These are phyloP conservation scores for Melitaea athalia DNA, from an alignment of 2,888 invertebrate genomes.

Conservation along the genomic window DNA sequence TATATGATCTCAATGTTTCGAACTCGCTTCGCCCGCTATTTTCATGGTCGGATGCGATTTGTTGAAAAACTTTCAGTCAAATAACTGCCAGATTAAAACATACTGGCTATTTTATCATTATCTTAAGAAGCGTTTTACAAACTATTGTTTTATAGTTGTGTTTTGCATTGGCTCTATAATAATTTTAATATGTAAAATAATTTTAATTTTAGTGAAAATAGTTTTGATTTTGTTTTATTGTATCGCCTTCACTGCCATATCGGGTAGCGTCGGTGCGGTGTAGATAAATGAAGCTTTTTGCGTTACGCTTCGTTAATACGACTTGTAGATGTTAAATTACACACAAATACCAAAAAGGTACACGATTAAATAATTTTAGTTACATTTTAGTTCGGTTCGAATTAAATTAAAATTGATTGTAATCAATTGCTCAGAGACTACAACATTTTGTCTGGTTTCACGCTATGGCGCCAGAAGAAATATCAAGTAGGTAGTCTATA, in stretches of 20 bases:
- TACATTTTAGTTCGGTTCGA: constrained; percentile 27
- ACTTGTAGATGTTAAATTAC: constrained; percentile 28
- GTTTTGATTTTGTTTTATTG: constrained; percentile 13
- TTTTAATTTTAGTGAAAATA: constrained; percentile 23
- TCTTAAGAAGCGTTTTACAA: constrained; percentile 9
- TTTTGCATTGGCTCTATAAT: constrained; percentile 21
- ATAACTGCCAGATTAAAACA: constrained; percentile 19
- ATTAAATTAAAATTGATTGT: constrained; percentile 23
- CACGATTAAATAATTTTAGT: constrained; percentile 29
- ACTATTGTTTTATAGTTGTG: neutral
- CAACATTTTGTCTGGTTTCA: constrained; percentile 12
- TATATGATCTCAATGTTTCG: constrained; percentile 44
- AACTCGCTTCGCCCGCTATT: constrained; percentile 24
- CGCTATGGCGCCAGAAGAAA: neutral
- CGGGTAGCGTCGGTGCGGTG: constrained; percentile 6
- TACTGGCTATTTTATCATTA: constrained; percentile 17
- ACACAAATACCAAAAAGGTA: constrained; percentile 37
- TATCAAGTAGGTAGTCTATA: constrained; percentile 12
- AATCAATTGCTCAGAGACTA: constrained; percentile 33
- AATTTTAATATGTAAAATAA: constrained; percentile 12
- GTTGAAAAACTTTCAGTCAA: constrained; percentile 11
- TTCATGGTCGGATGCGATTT: constrained; percentile 13
- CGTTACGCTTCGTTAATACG: constrained; percentile 26
- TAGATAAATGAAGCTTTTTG: constrained; percentile 19
- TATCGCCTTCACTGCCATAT: constrained; percentile 9